These are phyloP conservation scores for Tetragonisca angustula DNA, from an alignment of 2,888 invertebrate species.

Conservation along the genomic window DNA sequence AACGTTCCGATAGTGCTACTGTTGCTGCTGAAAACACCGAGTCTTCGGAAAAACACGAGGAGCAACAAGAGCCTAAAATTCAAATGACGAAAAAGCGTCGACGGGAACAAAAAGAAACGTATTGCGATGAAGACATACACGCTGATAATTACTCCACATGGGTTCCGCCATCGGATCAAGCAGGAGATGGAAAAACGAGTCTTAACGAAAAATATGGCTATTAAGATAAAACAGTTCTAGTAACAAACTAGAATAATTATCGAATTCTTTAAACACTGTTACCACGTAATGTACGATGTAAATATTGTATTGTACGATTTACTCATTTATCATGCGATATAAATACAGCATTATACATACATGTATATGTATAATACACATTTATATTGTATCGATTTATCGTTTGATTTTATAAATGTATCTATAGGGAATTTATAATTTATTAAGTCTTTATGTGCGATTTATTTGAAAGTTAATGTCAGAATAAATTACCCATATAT, in stretches of 20 bases:
- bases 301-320: constrained; percentile 21
- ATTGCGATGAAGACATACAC: constrained; percentile 82
- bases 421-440: no score
- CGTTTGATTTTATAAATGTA: no score
- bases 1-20: neutral
- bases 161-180: constrained; percentile 91
- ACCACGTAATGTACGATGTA: constrained; percentile 3
- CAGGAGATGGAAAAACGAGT: constrained; percentile 91
- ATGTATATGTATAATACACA: no score
- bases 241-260: neutral
- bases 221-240: constrained; percentile 80
- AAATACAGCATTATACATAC: neutral
- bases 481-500: no score
- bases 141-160: constrained; percentile 90
- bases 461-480: no score
- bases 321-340: no score
- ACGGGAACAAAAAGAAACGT: constrained; percentile 18
- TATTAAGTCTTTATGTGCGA: no score
- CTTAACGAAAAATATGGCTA: constrained; percentile 92
- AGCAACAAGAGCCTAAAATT: neutral
- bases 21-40: neutral
- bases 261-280: neutral
- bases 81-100: constrained; percentile 7
- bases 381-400: no score
- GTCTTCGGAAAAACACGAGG: neutral